Evolutionary conservation across 2,113 vertebrate species (phyloP), one percentile per base, ranked within the genome.

Genomic region (Colossoma macropomum): DNA sequence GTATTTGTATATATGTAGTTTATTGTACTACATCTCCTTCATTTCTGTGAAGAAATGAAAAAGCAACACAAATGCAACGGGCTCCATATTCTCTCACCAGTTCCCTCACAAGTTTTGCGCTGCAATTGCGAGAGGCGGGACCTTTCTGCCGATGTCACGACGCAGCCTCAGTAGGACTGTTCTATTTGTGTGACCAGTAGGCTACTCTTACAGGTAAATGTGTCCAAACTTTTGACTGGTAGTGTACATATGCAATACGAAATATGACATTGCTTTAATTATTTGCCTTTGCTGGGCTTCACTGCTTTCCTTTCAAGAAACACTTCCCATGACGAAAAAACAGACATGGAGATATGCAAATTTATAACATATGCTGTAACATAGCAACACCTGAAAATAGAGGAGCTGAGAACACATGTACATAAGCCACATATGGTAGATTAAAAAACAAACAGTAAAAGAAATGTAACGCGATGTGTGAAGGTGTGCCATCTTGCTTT

Each of bases 371-470:
- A 60, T 63, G 88, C 56, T 56, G 68, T 28, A 4, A 79, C 77
- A 90, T 77, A 91, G 80, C 90, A 87, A 88, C 86, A 90, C 90
- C 91, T 89, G 84, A 92, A 91, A 92, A 81, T 85, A 89, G 91
- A 45, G 41, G 77, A 86, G 88, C 91, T 89, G 87, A 71, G 86
- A 88, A 86, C 80, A 90, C 88, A 90, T 89, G 88, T 11, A 41
- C 10, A 45, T 88, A 86, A 82, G 66, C 71, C 60, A 81, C 82
- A 83, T 25, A 66, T 81, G 76, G 71, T 65, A 76, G 56, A 83
- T 80, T 78, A 63, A 19, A 70, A 71, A 84, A 80, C 32, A 70
- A n/a, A 70, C 25, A 34, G 79, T 89, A 85, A 83, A 34, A 72
- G 45, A 56, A 70, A 23, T 74, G 19, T 7, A 15, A 56, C 92